Evolutionary conservation across 2,888 invertebrate genomes (phyloP).

Genomic region (Cactoblastis cactorum): DNA sequence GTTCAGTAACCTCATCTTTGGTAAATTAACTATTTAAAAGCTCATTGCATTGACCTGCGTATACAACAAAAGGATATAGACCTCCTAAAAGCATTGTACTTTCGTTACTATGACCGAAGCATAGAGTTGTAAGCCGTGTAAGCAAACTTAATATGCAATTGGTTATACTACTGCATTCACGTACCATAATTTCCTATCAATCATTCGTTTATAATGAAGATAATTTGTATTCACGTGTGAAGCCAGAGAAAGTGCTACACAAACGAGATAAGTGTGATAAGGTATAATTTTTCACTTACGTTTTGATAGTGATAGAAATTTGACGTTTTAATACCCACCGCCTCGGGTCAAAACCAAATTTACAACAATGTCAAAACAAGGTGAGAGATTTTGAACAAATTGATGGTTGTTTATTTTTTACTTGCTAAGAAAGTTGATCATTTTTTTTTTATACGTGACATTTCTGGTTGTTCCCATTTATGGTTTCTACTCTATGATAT

Average conservation of each 20-base stretch:
- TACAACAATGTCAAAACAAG: not conserved
- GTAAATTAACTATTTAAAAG: conserved; percentile 48
- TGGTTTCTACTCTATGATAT: too few relatives aligned
- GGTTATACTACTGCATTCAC: conserved; percentile 10
- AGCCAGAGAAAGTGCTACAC: conserved; percentile 5
- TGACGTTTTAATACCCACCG: not conserved
- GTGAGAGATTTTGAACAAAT: not conserved
- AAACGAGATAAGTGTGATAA: conserved; percentile 3
- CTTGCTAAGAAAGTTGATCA: too few relatives aligned
- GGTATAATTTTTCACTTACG: conserved; percentile 11
- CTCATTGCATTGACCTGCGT: conserved; percentile 5
- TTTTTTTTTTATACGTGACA: too few relatives aligned
- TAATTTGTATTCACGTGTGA: conserved; percentile 9
- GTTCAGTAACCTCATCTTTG: not conserved
- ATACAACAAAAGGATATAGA: too few relatives aligned
- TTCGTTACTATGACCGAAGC: too few relatives aligned
- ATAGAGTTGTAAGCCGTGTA: too few relatives aligned
- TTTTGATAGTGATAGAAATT: conserved; percentile 6
- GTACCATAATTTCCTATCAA: conserved; percentile 5
- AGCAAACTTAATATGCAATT: too few relatives aligned
- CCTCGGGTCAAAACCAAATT: not conserved
- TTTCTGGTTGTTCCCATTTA: too few relatives aligned
- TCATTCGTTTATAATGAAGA: conserved; percentile 6
- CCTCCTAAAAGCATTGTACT: too few relatives aligned
- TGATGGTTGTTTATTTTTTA: not conserved